Evolutionary conservation across 2,888 invertebrate species (phyloP).

Genomic region (Nebria brevicollis): DNA sequence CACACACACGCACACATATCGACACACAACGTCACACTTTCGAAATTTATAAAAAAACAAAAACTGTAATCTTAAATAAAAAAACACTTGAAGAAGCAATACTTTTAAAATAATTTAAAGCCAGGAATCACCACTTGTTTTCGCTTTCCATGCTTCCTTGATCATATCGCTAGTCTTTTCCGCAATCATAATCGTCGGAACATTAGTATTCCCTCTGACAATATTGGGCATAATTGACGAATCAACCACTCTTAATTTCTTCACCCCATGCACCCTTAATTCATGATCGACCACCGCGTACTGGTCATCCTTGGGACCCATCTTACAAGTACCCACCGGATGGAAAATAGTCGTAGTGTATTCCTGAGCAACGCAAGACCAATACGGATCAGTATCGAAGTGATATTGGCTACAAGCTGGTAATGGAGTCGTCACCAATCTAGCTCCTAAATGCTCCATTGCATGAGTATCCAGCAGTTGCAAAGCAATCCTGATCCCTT

Average conservation of each 20-base stretch:
- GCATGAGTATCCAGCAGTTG: slow-evolving; percentile 70
- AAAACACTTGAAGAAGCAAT: not conserved
- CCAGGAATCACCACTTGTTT: not conserved
- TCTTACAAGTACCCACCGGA: slow-evolving; percentile 76
- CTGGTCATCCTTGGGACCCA: slow-evolving; percentile 72
- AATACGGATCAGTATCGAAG: slow-evolving; percentile 74
- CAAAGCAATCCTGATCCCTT: slow-evolving; percentile 70
- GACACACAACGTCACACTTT: not conserved
- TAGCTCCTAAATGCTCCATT: slow-evolving; percentile 68
- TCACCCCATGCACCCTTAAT: slow-evolving; percentile 71
- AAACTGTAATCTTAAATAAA: not conserved
- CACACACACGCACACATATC: not conserved
- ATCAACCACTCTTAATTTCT: slow-evolving; percentile 73
- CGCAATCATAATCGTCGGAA: slow-evolving; percentile 62
- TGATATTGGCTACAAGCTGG: slow-evolving; percentile 67
- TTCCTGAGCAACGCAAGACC: slow-evolving; percentile 71
- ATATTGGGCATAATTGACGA: slow-evolving; percentile 74
- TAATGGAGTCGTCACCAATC: slow-evolving; percentile 67
- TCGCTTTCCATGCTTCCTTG: slow-evolving; percentile 50
- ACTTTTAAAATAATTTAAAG: not conserved
- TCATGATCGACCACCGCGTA: slow-evolving; percentile 74
- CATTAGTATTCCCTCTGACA: slow-evolving; percentile 63
- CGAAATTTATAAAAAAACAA: not conserved
- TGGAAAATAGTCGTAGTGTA: slow-evolving; percentile 79
- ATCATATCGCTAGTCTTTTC: slow-evolving; percentile 62